These are phyloP conservation scores for Sinodicranocentrus sp. DNA, from an alignment of 2,888 invertebrate species.

Conservation along the genomic window DNA sequence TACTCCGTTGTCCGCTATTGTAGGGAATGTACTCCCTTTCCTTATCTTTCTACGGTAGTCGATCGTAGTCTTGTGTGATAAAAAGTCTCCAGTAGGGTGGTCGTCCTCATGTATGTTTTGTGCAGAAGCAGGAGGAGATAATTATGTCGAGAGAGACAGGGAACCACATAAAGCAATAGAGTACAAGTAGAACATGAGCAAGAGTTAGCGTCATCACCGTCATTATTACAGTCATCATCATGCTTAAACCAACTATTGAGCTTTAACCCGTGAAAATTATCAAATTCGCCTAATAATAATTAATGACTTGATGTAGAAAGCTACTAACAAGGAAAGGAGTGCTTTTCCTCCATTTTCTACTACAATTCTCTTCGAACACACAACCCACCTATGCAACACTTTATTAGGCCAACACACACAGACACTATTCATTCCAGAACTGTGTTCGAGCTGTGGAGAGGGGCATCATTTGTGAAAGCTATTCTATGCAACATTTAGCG, in stretches of 20 bases:
- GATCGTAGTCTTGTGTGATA: not conserved
- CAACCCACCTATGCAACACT: not conserved
- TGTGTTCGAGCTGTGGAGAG: not conserved
- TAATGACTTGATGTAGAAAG: slow-evolving; percentile 65
- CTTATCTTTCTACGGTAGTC: slow-evolving; percentile 24
- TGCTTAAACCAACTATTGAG: slow-evolving; percentile 49
- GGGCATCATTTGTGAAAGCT: slow-evolving; percentile 12
- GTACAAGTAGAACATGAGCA: slow-evolving; percentile 35
- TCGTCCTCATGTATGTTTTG: not conserved
- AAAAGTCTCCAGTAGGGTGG: slow-evolving; percentile 6
- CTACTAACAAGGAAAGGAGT: slow-evolving; percentile 28
- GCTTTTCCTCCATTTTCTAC: not conserved
- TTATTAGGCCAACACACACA: not conserved
- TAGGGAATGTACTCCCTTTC: slow-evolving; percentile 32
- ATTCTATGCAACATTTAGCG: slow-evolving; percentile 37
- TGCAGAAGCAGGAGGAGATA: slow-evolving; percentile 35
- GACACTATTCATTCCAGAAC: slow-evolving; percentile 6
- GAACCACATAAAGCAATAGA: slow-evolving; percentile 30
- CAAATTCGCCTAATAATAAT: slow-evolving; percentile 71
- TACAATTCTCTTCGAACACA: not conserved
- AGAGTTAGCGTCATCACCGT: slow-evolving; percentile 27
- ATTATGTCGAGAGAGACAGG: slow-evolving; percentile 39
- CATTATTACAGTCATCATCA: slow-evolving; percentile 21
- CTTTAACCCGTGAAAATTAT: slow-evolving; percentile 68
- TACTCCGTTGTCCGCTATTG: slow-evolving; percentile 8